Base-by-base conservation (phyloP, 2,888 invertebrate species). In the Trypoxylon attenuatum region DNA sequence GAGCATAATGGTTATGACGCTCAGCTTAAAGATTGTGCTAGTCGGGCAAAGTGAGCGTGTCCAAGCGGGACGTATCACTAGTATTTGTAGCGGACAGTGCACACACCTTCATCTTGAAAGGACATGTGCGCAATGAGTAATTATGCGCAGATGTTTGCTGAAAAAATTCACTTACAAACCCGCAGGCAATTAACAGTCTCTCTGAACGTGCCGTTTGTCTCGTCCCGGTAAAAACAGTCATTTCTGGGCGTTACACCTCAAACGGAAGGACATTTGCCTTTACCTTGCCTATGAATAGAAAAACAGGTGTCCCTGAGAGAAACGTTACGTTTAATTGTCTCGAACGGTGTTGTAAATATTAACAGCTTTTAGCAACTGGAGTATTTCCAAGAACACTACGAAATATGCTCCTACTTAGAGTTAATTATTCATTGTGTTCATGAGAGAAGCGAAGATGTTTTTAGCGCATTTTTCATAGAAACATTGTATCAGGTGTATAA, bases 11-110 rank as follows among this genome's bases (percentile, higher is more conserved):
- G 52, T 64, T 58, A 54, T 58, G 60, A 61, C 56, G 45, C 62
- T 54, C 42, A 59, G 72, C 66, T 75, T 76, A 74, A 82, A 80
- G 77, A 79, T 82, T 76, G 68, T 75, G 65, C 61, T 51, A 63
- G 69, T n/a, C n/a, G 67, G 74, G 77, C 73, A 77, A 75, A 65
- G 75, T 69, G 68, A 69, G 71, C 71, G 71, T 73, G 77, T 64
- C 73, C 73, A 78, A 74, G 71, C 74, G 69, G 69, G 61, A n/a
- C n/a, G n/a, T n/a, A n/a, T 10, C 13, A 33, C 22, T 5, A n/a
- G 21, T 42, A 18, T 33, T 2, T 18, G 39, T 18, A 46, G 33
- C 66, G 62, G 63, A 66, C 63, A 63, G 54, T 58, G 63, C 54
- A 39, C 45, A 63, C 52, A 41, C 61, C 52, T 45, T 41, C 51